These are phyloP conservation scores for Platysternon megacephalum DNA, from an alignment of 2,113 vertebrate species.

Conservation along the genomic window DNA sequence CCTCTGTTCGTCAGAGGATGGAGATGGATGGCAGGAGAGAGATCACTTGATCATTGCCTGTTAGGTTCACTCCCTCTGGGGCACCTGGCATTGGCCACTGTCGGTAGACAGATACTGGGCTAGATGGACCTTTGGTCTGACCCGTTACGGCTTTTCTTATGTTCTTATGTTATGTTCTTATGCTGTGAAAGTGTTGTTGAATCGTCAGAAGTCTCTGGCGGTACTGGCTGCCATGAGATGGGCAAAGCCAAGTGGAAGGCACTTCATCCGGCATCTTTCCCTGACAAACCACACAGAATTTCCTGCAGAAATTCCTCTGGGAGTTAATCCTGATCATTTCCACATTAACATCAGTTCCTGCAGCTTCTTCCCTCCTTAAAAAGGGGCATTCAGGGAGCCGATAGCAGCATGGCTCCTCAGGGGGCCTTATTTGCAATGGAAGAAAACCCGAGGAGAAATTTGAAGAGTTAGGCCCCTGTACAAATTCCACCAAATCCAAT, in stretches of 20 bases:
- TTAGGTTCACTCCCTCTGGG: no score
- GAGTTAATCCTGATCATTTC: neutral
- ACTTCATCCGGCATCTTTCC: neutral
- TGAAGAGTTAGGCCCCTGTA: neutral
- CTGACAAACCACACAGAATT: neutral
- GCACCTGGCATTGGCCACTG: no score
- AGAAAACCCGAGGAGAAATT: neutral
- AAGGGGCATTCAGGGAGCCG: neutral
- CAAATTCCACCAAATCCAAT: fast-evolving
- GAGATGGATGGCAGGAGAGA: no score
- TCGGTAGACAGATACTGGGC: no score
- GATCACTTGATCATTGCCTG: no score
- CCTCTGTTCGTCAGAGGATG: no score
- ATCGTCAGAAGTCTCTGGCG: neutral
- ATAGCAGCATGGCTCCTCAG: neutral
- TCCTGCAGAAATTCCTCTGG: neutral
- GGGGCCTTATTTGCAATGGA: neutral
- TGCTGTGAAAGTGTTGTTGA: neutral
- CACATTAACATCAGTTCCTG: neutral
- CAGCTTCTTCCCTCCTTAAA: neutral
- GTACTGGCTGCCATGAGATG: neutral
- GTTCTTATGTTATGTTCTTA: no score
- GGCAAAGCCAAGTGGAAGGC: neutral
- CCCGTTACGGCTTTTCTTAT: no score
- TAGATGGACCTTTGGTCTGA: no score